These are phyloP conservation scores for Acromyrmex heyeri DNA, from an alignment of 1,140 invertebrate genomes.

Conservation along the genomic window DNA sequence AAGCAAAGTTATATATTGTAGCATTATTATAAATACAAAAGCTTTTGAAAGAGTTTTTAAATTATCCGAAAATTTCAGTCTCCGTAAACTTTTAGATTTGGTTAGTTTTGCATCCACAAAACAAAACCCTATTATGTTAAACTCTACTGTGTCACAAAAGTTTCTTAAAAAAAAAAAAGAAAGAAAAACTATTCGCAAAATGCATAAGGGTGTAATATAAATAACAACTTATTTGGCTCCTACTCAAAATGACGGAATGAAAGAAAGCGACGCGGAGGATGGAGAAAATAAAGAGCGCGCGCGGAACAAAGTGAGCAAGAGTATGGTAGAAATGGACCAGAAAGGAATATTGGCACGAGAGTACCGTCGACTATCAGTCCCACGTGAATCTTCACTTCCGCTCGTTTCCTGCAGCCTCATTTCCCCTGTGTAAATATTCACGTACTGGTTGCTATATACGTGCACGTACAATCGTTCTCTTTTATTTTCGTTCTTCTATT, in stretches of 20 bases:
- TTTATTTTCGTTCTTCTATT: constrained; percentile 20
- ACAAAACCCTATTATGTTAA: constrained; percentile 5
- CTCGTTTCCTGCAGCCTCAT: constrained; percentile 70
- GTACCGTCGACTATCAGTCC: constrained; percentile 58
- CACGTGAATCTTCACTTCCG: constrained; percentile 69
- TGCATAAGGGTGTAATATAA: constrained; percentile 17
- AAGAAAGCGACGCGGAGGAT: background rate
- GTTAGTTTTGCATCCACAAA: background rate
- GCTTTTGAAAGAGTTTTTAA: background rate
- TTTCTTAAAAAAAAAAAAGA: constrained; percentile 21
- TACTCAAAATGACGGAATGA: constrained; percentile 1
- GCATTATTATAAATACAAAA: background rate
- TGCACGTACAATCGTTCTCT: constrained; percentile 11
- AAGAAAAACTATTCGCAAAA: background rate
- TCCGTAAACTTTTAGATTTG: background rate
- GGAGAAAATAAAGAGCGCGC: constrained; percentile 10
- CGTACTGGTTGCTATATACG: background rate
- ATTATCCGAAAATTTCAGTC: background rate
- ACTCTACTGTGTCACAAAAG: background rate
- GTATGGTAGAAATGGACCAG: constrained; percentile 53
- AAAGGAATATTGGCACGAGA: constrained; percentile 43
- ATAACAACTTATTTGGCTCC: constrained; percentile 36
- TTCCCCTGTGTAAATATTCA: constrained; percentile 76
- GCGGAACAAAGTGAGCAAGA: constrained; percentile 45
- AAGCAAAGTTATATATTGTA: background rate